These are phyloP conservation scores for Triplophysa rosa DNA, from an alignment of 2,113 vertebrate genomes.

Conservation along the genomic window DNA sequence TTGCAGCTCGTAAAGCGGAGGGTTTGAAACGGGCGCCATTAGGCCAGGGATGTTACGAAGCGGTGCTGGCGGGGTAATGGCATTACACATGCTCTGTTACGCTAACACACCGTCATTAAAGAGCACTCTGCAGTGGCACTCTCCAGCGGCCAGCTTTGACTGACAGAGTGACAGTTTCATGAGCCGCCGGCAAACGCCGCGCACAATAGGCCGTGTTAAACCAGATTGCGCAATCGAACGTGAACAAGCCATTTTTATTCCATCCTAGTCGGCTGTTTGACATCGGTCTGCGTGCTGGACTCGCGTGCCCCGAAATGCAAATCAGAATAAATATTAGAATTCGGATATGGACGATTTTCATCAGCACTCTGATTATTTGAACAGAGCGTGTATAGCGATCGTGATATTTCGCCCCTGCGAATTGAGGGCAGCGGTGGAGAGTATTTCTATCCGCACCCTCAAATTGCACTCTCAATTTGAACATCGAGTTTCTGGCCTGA, in stretches of 20 bases:
- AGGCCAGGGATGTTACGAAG: conserved; percentile 8
- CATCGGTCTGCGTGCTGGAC: background rate
- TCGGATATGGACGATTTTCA: background rate
- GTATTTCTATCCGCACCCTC: background rate
- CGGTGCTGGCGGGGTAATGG: conserved; percentile 32
- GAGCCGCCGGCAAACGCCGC: conserved; percentile 13
- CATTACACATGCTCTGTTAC: conserved; percentile 46
- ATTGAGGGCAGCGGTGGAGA: conserved; percentile 9
- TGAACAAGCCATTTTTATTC: conserved; percentile 33
- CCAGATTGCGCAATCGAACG: conserved; percentile 6
- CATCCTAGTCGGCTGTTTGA: conserved; percentile 10
- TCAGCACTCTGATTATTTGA: background rate
- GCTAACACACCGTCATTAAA: conserved; percentile 40
- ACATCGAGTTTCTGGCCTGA: conserved; percentile 24
- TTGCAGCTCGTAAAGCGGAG: conserved; percentile 33
- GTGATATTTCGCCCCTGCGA: conserved; percentile 9
- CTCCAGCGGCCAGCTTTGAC: background rate
- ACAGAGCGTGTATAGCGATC: background rate
- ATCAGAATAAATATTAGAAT: conserved; percentile 17
- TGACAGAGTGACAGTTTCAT: conserved; percentile 45
- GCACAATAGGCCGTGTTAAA: conserved; percentile 27
- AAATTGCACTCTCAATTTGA: conserved; percentile 2
- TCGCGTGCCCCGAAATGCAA: background rate
- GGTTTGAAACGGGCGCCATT: conserved; percentile 20
- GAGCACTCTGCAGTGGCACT: conserved; percentile 18